Evolutionary conservation across 2,113 vertebrate species (phyloP).

Genomic region (Arizona elegans): DNA sequence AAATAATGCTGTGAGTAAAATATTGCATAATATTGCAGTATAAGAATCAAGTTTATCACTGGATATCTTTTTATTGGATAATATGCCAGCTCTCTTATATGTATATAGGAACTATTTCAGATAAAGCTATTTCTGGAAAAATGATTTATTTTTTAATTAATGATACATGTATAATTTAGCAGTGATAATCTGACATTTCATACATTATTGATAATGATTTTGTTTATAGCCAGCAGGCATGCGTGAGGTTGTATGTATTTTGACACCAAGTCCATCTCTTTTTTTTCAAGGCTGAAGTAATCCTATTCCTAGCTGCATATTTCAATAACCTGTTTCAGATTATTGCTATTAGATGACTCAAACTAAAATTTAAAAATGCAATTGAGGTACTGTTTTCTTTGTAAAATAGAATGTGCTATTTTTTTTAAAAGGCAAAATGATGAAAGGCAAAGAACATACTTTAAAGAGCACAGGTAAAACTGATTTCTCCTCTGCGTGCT

Average conservation of each 20-base stretch:
- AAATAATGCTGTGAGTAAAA: not conserved
- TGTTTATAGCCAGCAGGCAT: constrained; percentile 47
- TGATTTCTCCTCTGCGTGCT: not conserved
- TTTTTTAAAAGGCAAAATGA: constrained; percentile 28
- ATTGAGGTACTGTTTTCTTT: constrained; percentile 14
- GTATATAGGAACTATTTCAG: constrained; percentile 1
- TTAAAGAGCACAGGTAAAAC: constrained; percentile 28
- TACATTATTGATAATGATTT: constrained; percentile 42
- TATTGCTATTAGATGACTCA: constrained; percentile 55
- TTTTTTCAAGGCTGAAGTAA: constrained; percentile 47
- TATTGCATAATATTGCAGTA: not conserved
- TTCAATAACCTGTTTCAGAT: constrained; percentile 58
- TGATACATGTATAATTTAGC: constrained; percentile 47
- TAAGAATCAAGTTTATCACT: not conserved
- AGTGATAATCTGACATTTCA: constrained; percentile 58
- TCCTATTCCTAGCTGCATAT: constrained; percentile 47
- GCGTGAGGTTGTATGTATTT: not conserved
- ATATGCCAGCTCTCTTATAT: not conserved
- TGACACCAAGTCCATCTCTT: constrained; percentile 4
- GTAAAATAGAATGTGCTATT: constrained; percentile 34
- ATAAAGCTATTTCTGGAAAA: not conserved
- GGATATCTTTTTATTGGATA: not conserved
- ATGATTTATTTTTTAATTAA: constrained; percentile 50
- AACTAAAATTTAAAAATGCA: constrained; percentile 44
- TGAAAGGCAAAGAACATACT: constrained; percentile 45